phyloP scores from a whole-genome alignment of 2,797 vertebrate species.

The Cuniculus paca region DNA sequence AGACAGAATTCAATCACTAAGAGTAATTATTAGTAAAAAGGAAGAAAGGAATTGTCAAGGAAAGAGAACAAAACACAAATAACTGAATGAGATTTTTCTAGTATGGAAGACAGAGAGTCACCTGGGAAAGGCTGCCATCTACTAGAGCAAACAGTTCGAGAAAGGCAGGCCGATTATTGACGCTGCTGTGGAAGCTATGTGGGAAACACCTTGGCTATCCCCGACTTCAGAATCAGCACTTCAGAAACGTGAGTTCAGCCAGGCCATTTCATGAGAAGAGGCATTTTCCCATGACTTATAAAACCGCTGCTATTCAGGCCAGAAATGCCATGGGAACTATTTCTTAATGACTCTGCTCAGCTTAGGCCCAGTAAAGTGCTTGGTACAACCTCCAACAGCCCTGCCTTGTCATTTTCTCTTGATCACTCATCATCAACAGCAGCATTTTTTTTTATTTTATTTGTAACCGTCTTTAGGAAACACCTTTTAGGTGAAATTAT shows the following conservation, averaged over 20 bases:
- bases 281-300: constrained; percentile 55
- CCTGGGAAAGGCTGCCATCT: rapidly evolving
- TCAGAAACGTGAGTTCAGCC: neutral
- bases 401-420: constrained; percentile 33
- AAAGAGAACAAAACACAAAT: neutral
- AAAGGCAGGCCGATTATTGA: neutral
- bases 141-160: neutral
- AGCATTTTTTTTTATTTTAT: neutral
- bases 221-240: neutral
- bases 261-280: constrained; percentile 24
- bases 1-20: neutral
- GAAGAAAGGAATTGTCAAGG: neutral
- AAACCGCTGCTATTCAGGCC: constrained; percentile 4
- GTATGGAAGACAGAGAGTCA: neutral
- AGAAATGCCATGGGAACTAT: constrained; percentile 35
- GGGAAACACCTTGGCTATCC: neutral
- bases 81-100: neutral
- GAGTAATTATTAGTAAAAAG: neutral
- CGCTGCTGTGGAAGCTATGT: neutral
- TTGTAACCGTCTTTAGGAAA: constrained; percentile 30
- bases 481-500: neutral
- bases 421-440: neutral
- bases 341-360: neutral
- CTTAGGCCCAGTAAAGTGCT: neutral
- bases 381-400: neutral